Percentiles rank a stretch among this genome's conserved stretches.
Evolutionary conservation across 1,140 invertebrate species (phyloP).

Genomic region (Microplitis mediator): DNA sequence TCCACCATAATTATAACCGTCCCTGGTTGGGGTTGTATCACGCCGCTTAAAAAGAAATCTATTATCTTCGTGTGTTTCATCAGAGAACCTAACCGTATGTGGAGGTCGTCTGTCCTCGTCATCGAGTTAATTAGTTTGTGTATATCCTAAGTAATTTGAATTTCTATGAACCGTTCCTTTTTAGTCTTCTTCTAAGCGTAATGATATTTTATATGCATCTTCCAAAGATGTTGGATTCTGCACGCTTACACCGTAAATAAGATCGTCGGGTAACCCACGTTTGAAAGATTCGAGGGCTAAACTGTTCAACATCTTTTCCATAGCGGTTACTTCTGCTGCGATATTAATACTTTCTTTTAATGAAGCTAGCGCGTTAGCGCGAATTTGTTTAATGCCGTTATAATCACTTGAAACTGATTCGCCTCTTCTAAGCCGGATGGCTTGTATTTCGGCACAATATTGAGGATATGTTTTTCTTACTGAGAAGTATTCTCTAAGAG

Average conservation of each 20-base stretch:
- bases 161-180: background rate
- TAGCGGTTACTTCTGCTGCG: background rate
- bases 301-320: background rate
- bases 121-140: background rate
- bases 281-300: slow-evolving; percentile 14
- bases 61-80: no score
- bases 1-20: no score
- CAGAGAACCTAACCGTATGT: no score
- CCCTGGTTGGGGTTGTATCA: no score
- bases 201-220: slow-evolving; percentile 14
- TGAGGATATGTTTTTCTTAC: slow-evolving; percentile 11
- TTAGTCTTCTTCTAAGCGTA: slow-evolving; percentile 5
- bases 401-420: slow-evolving; percentile 10
- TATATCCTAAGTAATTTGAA: background rate
- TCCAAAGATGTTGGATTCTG: slow-evolving; percentile 10
- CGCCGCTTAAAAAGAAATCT: no score
- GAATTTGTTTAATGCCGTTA: slow-evolving; percentile 10
- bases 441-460: slow-evolving; percentile 20
- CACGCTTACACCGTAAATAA: slow-evolving; percentile 7
- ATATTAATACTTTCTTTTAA: slow-evolving; percentile 14
- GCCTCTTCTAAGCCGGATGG: background rate
- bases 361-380: background rate
- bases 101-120: no score
- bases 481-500: slow-evolving; percentile 11
- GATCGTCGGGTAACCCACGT: slow-evolving; percentile 20